Conservation (phyloP, 2,888 invertebrate genomes). For the Dinocampus coccinellae region DNA sequence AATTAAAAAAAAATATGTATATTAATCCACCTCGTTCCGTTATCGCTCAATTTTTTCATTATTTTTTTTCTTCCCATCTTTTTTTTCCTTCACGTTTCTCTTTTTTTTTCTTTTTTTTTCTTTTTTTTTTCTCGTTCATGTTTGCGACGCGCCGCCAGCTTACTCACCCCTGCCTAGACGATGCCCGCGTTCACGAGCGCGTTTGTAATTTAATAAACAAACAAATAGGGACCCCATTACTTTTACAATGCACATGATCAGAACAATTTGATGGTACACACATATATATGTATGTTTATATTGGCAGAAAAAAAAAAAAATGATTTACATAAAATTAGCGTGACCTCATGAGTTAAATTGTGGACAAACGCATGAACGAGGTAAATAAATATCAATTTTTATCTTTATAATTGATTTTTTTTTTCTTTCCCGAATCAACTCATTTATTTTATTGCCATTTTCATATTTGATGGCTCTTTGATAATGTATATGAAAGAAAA, state of each 20-base stretch:
- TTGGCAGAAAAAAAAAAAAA: slow-evolving; percentile 64
- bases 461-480: no score
- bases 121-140: slow-evolving; percentile 30
- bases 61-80: slow-evolving; percentile 28
- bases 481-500: not conserved
- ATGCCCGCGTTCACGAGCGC: slow-evolving; percentile 59
- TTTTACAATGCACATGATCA: slow-evolving; percentile 52
- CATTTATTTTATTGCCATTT: not conserved
- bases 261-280: slow-evolving; percentile 26
- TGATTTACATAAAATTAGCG: slow-evolving; percentile 60
- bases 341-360: slow-evolving; percentile 59
- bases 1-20: no score
- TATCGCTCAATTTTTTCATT: slow-evolving; percentile 36
- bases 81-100: slow-evolving; percentile 23
- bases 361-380: slow-evolving; percentile 43
- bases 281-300: not conserved
- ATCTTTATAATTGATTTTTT: not conserved
- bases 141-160: slow-evolving; percentile 66
- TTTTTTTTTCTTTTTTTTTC: slow-evolving; percentile 31
- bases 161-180: slow-evolving; percentile 63
- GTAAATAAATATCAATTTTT: not conserved
- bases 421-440: not conserved
- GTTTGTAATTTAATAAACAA: slow-evolving; percentile 58
- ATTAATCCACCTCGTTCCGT: slow-evolving; percentile 30
- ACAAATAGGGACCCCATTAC: slow-evolving; percentile 58